Conservation (phyloP, 2,888 invertebrate species). For the Caenorhabditis uteleia region DNA sequence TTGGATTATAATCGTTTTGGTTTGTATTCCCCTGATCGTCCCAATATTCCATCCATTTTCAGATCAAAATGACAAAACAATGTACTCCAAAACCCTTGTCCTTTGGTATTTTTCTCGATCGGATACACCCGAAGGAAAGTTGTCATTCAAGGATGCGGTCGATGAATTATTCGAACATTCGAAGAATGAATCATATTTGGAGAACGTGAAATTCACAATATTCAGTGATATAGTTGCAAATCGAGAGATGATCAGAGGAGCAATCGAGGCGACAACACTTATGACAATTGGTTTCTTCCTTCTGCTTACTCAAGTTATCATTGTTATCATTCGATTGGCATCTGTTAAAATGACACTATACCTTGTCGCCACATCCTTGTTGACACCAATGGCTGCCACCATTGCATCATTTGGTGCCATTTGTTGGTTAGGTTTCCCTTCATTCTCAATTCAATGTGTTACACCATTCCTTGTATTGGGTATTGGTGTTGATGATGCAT, state of each 20-base stretch:
- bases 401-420: conserved; percentile 62
- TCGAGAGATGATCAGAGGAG: conserved; percentile 67
- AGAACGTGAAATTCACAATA: conserved; percentile 58
- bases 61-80: conserved; percentile 13
- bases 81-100: conserved; percentile 50
- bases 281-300: conserved; percentile 67
- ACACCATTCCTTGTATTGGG: conserved; percentile 65
- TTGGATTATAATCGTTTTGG: conserved; percentile 18
- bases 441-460: conserved; percentile 68
- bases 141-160: conserved; percentile 28
- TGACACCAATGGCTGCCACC: conserved; percentile 63
- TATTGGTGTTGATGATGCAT: conserved; percentile 68
- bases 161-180: conserved; percentile 54
- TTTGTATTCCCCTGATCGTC: background rate
- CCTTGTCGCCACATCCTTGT: conserved; percentile 44
- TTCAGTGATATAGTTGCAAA: conserved; percentile 68
- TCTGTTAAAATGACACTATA: conserved; percentile 27
- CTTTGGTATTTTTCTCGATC: conserved; percentile 65
- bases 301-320: conserved; percentile 59
- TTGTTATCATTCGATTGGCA: conserved; percentile 45
- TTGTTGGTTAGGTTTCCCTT: conserved; percentile 54
- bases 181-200: conserved; percentile 30
- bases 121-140: conserved; percentile 50
- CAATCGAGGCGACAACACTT: conserved; percentile 64
- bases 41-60: background rate